Evolutionary conservation across 1,140 invertebrate species (phyloP).

Genomic region (Chionoecetes opilio): DNA sequence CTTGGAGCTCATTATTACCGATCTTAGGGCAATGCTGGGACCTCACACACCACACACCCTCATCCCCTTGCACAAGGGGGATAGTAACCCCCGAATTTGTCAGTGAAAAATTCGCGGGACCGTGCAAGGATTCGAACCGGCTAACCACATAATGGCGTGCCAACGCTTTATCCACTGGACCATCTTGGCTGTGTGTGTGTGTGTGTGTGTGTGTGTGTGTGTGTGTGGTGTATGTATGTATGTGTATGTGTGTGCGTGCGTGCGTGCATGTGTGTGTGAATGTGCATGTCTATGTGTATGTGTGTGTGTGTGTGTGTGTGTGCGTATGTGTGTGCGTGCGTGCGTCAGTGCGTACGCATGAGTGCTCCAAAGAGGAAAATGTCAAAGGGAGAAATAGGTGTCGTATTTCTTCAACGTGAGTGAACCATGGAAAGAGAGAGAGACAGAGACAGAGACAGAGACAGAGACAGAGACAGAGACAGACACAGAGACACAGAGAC

Average conservation of each 20-base stretch:
- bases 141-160: no score
- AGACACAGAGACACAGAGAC: not conserved
- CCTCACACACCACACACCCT: no score
- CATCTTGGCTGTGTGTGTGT: no score
- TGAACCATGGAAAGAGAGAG: not conserved
- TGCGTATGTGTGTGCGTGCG: constrained; percentile 2
- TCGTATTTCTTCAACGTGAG: not conserved
- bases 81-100: no score
- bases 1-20: no score
- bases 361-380: not conserved
- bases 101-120: no score
- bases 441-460: not conserved
- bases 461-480: not conserved
- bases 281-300: not conserved
- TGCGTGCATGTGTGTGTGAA: not conserved
- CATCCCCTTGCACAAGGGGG: no score
- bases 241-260: no score
- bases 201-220: constrained; percentile 22
- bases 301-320: constrained; percentile 27
- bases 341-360: not conserved
- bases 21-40: no score
- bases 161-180: no score
- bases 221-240: not conserved
- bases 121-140: no score
- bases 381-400: not conserved